Evolutionary conservation across 1,140 invertebrate species (phyloP), one percentile per base, ranked within the genome.

Genomic region (Delia radicum): DNA sequence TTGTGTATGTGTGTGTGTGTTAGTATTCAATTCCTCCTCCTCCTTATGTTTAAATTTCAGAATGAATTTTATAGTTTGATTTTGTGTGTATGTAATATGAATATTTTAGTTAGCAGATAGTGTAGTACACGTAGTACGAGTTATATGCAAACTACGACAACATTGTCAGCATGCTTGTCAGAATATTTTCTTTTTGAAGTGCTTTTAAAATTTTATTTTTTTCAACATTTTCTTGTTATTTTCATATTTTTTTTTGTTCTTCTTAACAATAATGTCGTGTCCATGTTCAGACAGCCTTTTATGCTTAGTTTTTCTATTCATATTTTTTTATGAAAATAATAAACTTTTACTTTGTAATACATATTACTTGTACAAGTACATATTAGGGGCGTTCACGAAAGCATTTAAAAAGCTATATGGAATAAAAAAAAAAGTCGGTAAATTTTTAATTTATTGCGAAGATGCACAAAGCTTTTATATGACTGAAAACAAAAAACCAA

Each of bases 151-250:
- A 71, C 29, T 71, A 71, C 37, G 31, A 42, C 31, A 42, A 42
- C n/a, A 29, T 71, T 71, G 67, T 71, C 67, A 33, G 31, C 67
- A 71, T 0, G 18, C 67, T 33, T 71, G 67, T 71, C 67, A 71
- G 67, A 42, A 71, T 21, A 71, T 33, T 24, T 42, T 71, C 67
- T 28, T 65, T 71, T 71, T 71, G 67, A 71, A 71, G 67, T 71
- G 67, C 67, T 42, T 71, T 42, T 62, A 27, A 27, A 21, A 24
- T 62, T 71, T 18, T 21, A 71, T 71, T 71, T 71, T 65, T 42
- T 37, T 31, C 24, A 18, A 67, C 4, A 27, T 5, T 65, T 65
- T 65, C 28, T 65, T 26, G n/a, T 37, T 18, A 13, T 3, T 27
- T 26, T 63, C 61, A 13, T 10, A 15, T 65, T 13, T 29, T 13